Evolutionary conservation across 1,140 invertebrate genomes (phyloP).

Genomic region (Pseudomyrmex flavicornis): DNA sequence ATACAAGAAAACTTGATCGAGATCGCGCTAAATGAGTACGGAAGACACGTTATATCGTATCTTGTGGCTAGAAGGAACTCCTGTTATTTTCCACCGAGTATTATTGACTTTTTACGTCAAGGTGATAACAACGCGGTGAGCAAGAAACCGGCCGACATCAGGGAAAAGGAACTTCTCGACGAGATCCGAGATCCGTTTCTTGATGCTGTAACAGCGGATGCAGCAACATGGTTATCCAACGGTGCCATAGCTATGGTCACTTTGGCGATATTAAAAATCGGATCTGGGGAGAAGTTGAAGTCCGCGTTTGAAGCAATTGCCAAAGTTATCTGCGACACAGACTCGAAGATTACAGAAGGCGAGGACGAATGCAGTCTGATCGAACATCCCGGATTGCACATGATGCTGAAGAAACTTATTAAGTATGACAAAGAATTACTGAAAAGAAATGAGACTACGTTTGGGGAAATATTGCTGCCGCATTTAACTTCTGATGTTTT

Average conservation of each 20-base stretch:
- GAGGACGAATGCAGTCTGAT: constrained; percentile 86
- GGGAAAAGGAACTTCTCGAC: constrained; percentile 91
- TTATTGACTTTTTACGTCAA: constrained; percentile 89
- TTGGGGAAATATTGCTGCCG: constrained; percentile 83
- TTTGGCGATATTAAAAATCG: constrained; percentile 89
- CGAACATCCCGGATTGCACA: constrained; percentile 93
- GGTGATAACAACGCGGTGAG: constrained; percentile 90
- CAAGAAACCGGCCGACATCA: constrained; percentile 91
- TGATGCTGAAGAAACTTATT: constrained; percentile 92
- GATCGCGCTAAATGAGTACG: constrained; percentile 90
- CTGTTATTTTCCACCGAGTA: constrained; percentile 90
- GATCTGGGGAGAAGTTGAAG: constrained; percentile 78
- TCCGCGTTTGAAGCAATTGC: constrained; percentile 83
- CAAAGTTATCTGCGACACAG: constrained; percentile 81
- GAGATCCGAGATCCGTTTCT: constrained; percentile 88
- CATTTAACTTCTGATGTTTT: constrained; percentile 82
- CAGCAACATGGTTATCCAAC: constrained; percentile 89
- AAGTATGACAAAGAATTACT: constrained; percentile 86
- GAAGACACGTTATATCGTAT: constrained; percentile 92
- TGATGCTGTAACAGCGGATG: constrained; percentile 87
- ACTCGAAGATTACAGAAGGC: constrained; percentile 82
- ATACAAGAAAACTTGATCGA: constrained; percentile 90
- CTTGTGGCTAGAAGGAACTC: constrained; percentile 92
- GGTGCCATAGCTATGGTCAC: constrained; percentile 90
- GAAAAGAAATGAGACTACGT: constrained; percentile 78